Percentiles rank a stretch among this genome's conserved stretches.
phyloP scores from a whole-genome alignment of 2,797 vertebrate species.

The Anguilla pacifica region DNA sequence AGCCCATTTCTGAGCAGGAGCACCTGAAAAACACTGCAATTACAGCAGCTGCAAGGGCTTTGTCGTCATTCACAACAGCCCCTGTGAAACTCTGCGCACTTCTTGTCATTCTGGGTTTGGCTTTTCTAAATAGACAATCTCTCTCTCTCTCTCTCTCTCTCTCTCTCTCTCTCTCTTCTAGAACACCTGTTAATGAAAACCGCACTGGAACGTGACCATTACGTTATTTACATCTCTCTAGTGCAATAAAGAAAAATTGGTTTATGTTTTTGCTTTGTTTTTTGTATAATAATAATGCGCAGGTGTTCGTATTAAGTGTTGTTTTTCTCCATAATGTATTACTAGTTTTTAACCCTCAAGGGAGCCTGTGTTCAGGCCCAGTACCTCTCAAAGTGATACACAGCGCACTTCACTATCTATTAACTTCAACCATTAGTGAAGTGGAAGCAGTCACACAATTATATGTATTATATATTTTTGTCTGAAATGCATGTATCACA shows the following conservation, averaged over 20 bases:
- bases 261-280: neutral
- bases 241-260: neutral
- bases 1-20: slow-evolving; percentile 3
- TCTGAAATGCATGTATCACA: too few relatives aligned
- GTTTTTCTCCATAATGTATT: neutral
- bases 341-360: neutral
- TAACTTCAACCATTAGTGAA: neutral
- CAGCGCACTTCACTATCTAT: neutral
- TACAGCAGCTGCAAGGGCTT: neutral
- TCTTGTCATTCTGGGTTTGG: neutral
- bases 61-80: neutral
- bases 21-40: slow-evolving; percentile 20
- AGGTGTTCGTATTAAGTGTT: neutral
- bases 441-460: neutral
- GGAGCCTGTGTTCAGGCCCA: neutral
- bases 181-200: slow-evolving; percentile 17
- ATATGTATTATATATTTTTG: neutral
- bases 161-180: neutral
- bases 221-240: neutral
- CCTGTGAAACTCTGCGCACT: neutral
- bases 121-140: neutral
- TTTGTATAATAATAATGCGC: neutral
- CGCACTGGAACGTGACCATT: neutral
- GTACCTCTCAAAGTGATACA: neutral
- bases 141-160: slow-evolving; percentile 14